These are phyloP conservation scores for Myiopsitta monachus DNA, from an alignment of 2,113 vertebrate species.

Conservation along the genomic window DNA sequence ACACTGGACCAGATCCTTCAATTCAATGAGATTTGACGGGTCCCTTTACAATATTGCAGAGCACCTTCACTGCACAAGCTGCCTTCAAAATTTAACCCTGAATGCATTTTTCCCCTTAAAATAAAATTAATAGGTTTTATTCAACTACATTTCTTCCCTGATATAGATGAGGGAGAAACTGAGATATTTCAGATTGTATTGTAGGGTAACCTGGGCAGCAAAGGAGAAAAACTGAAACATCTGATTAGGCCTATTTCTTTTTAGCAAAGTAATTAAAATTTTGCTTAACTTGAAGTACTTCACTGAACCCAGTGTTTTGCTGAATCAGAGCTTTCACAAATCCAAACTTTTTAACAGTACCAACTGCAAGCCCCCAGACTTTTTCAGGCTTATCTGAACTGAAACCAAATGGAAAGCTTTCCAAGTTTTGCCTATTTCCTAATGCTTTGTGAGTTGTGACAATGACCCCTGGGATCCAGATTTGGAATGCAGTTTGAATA, in stretches of 20 bases:
- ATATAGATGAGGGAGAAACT: not conserved
- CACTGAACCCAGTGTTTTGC: not conserved
- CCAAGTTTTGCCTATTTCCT: constrained; percentile 44
- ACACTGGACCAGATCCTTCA: not conserved
- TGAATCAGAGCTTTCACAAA: constrained; percentile 28
- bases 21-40: not conserved
- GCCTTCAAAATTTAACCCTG: not conserved
- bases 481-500: constrained; percentile 35
- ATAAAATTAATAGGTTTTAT: not conserved
- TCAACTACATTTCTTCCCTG: not conserved
- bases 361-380: not conserved
- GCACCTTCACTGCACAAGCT: not conserved
- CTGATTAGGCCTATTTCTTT: not conserved
- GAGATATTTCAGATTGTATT: not conserved
- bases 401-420: not conserved
- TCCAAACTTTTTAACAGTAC: not conserved
- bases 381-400: constrained; percentile 20
- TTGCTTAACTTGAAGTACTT: not conserved
- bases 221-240: not conserved
- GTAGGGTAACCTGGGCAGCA: not conserved
- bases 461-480: constrained; percentile 13
- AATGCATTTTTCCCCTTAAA: not conserved
- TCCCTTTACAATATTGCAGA: not conserved
- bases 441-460: not conserved
- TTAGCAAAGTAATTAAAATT: not conserved